These are phyloP conservation scores for Cirrhinus molitorella DNA, from an alignment of 2,797 vertebrate genomes.

Conservation along the genomic window DNA sequence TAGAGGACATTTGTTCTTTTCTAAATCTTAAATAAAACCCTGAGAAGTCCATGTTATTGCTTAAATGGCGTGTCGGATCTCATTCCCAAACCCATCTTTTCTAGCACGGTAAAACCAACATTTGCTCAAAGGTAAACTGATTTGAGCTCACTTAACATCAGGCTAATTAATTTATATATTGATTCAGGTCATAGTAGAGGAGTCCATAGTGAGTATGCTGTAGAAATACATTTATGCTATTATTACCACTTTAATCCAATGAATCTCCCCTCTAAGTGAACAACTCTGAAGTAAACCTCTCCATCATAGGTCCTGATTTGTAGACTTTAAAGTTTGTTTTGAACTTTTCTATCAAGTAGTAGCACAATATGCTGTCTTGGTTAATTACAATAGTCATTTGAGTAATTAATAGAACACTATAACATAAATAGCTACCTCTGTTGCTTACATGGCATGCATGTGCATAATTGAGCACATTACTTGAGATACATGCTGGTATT, in stretches of 20 bases:
- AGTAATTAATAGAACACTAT: neutral
- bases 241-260: neutral
- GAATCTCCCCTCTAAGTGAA: no score
- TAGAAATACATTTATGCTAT: neutral
- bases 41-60: neutral
- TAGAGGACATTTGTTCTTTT: neutral
- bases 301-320: no score
- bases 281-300: neutral
- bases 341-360: neutral
- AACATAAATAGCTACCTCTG: neutral
- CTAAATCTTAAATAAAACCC: neutral
- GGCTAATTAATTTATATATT: constrained; percentile 1
- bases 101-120: constrained; percentile 34
- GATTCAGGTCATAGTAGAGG: neutral
- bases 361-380: neutral
- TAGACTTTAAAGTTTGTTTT: no score
- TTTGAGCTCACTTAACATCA: neutral
- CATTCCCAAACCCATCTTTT: neutral
- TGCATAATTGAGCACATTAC: neutral
- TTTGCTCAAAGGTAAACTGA: constrained; percentile 39
- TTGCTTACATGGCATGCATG: neutral
- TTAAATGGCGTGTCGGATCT: neutral
- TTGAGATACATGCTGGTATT: neutral
- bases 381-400: no score
- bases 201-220: neutral